Evolutionary conservation across 92 coral and sea anemone species (phyloP).

Genomic region (Paramuricea clavata): DNA sequence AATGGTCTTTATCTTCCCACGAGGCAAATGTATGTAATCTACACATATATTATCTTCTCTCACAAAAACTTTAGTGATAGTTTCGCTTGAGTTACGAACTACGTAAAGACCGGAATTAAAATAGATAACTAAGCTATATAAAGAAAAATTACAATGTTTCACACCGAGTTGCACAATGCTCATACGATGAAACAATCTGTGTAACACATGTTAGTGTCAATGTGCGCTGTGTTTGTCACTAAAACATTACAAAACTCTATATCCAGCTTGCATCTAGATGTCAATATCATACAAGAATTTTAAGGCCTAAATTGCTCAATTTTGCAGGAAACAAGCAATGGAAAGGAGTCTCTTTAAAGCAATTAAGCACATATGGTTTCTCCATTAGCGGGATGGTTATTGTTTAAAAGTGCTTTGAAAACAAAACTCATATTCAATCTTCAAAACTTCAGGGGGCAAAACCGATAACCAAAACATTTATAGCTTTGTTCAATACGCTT

Average conservation of each 20-base stretch:
- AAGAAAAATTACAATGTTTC: not conserved
- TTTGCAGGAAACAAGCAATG: not conserved
- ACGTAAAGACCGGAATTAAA: not conserved
- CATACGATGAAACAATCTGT: not conserved
- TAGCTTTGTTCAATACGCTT: not conserved
- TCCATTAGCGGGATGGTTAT: constrained; percentile 6
- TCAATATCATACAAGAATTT: not conserved
- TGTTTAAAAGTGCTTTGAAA: constrained; percentile 26
- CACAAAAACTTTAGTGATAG: not conserved
- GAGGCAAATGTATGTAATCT: not conserved
- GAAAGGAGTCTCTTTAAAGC: not conserved
- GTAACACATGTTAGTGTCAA: not conserved
- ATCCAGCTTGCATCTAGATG: not conserved
- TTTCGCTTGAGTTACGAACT: not conserved
- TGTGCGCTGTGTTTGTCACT: not conserved
- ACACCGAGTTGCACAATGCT: not conserved
- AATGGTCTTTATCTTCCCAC: not conserved
- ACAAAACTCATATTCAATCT: not conserved
- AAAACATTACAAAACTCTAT: too few relatives aligned
- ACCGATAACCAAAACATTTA: not conserved
- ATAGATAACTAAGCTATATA: not conserved
- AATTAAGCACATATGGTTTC: constrained; percentile 6
- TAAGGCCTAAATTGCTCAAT: not conserved
- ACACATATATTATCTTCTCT: not conserved
- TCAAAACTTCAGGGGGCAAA: not conserved